Conservation (phyloP, 1,140 invertebrate genomes). For the Zaprionus africanus region DNA sequence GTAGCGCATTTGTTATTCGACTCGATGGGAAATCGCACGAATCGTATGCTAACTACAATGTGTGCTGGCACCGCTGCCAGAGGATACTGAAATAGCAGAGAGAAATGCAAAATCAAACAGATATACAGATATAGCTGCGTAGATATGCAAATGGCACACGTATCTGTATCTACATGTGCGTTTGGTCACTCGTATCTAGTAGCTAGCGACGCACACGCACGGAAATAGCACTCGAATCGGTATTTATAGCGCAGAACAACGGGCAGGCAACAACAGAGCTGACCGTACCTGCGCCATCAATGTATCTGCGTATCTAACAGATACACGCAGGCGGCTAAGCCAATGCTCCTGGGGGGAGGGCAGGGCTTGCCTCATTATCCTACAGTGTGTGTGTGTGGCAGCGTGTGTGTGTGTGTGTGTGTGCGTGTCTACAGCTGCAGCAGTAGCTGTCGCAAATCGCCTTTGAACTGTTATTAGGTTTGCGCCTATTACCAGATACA, state of each 20-base stretch:
- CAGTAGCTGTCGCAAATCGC: conserved; percentile 38
- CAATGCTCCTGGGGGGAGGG: conserved; percentile 22
- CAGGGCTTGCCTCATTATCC: conserved; percentile 53
- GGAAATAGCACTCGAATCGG: conserved; percentile 43
- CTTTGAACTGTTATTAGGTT: conserved; percentile 51
- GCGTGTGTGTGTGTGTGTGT: conserved; percentile 3
- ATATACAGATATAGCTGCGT: conserved; percentile 49
- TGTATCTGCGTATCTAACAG: conserved; percentile 34
- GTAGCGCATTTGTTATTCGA: background rate
- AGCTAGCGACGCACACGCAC: conserved; percentile 43
- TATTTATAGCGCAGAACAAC: conserved; percentile 47
- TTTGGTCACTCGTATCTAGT: background rate
- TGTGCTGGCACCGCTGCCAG: conserved; percentile 2
- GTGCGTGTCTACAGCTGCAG: conserved; percentile 3
- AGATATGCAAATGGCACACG: conserved; percentile 28
- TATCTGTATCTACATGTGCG: conserved; percentile 34
- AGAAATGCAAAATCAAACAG: conserved; percentile 72
- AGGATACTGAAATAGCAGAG: conserved; percentile 42
- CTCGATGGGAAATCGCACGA: background rate
- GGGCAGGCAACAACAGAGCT: background rate
- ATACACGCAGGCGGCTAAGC: conserved; percentile 31
- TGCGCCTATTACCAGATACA: conserved; percentile 31
- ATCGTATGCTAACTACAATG: conserved; percentile 3
- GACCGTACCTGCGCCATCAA: background rate
- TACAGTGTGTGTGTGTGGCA: background rate